These are phyloP conservation scores for Pseudorhombus dupliciocellatus DNA, from an alignment of 2,113 vertebrate species.

Conservation along the genomic window DNA sequence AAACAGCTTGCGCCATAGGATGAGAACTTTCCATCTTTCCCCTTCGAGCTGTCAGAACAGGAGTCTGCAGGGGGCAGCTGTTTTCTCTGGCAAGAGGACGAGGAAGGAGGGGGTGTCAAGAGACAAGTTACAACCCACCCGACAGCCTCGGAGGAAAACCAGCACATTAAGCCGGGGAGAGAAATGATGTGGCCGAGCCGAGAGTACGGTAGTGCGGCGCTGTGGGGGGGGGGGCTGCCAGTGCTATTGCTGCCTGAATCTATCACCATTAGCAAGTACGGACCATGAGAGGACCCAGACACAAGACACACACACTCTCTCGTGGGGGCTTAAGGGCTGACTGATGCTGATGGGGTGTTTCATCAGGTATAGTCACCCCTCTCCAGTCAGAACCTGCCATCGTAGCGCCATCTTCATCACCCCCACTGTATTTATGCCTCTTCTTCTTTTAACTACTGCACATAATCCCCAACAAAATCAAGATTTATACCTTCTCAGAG, in stretches of 20 bases:
- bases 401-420: conserved; percentile 1
- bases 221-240: conserved; percentile 3
- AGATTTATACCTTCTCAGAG: conserved; percentile 1
- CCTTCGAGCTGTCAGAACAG: conserved; percentile 61
- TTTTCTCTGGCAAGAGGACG: conserved; percentile 53
- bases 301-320: conserved; percentile 37
- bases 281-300: conserved; percentile 63
- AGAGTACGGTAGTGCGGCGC: conserved; percentile 23
- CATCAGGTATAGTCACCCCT: conserved; percentile 53
- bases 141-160: conserved; percentile 59
- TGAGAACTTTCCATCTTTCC: conserved; percentile 69
- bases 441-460: not conserved
- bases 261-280: conserved; percentile 73
- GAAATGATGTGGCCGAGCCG: conserved; percentile 59
- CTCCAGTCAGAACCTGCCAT: conserved; percentile 24
- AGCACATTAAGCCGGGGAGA: conserved; percentile 71
- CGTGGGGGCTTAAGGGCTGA: conserved; percentile 54
- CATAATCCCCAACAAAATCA: not conserved
- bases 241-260: conserved; percentile 55
- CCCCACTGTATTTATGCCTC: conserved; percentile 1
- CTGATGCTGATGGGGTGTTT: conserved; percentile 50
- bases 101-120: conserved; percentile 39
- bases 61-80: conserved; percentile 61
- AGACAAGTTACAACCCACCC: conserved; percentile 71
- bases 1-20: conserved; percentile 61